Conservation (phyloP, 30 jellyfish, hydroid and myxozoan species). For the Aurelia sp. region DNA sequence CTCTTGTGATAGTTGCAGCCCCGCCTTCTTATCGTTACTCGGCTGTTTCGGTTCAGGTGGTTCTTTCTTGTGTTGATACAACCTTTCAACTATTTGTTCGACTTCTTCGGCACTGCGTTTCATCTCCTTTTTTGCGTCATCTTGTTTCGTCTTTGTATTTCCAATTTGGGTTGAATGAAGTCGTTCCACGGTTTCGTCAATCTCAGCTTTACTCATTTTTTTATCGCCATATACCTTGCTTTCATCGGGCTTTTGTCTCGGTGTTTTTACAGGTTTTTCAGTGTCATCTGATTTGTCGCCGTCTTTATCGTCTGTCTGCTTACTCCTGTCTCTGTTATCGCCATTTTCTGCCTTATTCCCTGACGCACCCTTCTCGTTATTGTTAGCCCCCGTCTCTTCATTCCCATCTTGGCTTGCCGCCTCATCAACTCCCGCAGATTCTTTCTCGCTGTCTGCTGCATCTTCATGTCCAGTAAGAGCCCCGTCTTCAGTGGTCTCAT, state of each 20-base stretch:
- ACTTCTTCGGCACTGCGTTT: conserved; percentile 57
- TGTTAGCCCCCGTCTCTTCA: conserved; percentile 12
- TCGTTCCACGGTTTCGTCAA: conserved; percentile 37
- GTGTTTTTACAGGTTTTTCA: conserved; percentile 11
- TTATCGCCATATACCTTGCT: conserved; percentile 43
- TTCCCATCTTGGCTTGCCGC: background rate
- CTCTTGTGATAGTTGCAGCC: conserved; percentile 29
- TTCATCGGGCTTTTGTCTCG: conserved; percentile 1
- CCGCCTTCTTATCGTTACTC: background rate
- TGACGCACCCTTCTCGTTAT: background rate
- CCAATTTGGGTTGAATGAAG: conserved; percentile 22
- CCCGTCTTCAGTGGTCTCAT: background rate
- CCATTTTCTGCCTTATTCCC: background rate
- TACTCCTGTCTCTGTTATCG: background rate
- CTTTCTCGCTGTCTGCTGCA: background rate
- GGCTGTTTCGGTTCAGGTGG: background rate
- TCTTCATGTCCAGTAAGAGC: too few relatives aligned
- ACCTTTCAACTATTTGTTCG: conserved; percentile 56
- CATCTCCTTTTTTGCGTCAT: background rate
- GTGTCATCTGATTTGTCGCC: background rate
- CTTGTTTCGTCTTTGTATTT: conserved; percentile 7
- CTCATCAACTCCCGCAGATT: conserved; percentile 12
- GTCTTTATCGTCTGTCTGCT: conserved; percentile 1
- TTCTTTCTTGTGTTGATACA: conserved; percentile 37
- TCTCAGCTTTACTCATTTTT: conserved; percentile 28